Conservation (phyloP, 92 coral and sea anemone genomes). For the Phymanthus crucifer region DNA sequence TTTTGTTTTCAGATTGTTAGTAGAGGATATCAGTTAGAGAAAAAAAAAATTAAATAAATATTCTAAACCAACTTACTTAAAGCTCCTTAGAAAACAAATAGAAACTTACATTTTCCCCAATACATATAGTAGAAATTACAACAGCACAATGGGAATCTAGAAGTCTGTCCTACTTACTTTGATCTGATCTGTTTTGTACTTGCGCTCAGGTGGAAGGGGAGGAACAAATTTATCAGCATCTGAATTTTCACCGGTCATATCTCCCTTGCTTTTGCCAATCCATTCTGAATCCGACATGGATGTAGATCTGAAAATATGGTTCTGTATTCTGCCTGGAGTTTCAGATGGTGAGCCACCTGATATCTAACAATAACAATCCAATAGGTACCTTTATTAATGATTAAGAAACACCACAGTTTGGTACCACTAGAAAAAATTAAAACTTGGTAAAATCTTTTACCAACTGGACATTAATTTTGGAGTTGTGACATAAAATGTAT, state of each 20-base stretch:
- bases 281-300: constrained; percentile 32
- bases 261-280: background rate
- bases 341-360: constrained; percentile 63
- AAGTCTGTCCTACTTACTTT: constrained; percentile 28
- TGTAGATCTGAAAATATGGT: constrained; percentile 1
- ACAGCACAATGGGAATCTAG: no score
- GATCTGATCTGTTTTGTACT: constrained; percentile 54
- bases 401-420: background rate
- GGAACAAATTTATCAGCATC: constrained; percentile 36
- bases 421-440: no score
- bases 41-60: no score
- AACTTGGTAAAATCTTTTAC: background rate
- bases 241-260: constrained; percentile 1
- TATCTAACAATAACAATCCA: background rate
- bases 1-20: background rate
- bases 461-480: no score
- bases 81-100: no score
- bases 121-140: no score
- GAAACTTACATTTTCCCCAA: no score
- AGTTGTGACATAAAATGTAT: no score
- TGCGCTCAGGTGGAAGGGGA: constrained; percentile 66
- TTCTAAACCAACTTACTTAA: no score
- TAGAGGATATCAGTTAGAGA: background rate
- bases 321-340: constrained; percentile 49
- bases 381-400: background rate